phyloP scores from a whole-genome alignment of 2,888 invertebrate genomes.

The Spisula solida region DNA sequence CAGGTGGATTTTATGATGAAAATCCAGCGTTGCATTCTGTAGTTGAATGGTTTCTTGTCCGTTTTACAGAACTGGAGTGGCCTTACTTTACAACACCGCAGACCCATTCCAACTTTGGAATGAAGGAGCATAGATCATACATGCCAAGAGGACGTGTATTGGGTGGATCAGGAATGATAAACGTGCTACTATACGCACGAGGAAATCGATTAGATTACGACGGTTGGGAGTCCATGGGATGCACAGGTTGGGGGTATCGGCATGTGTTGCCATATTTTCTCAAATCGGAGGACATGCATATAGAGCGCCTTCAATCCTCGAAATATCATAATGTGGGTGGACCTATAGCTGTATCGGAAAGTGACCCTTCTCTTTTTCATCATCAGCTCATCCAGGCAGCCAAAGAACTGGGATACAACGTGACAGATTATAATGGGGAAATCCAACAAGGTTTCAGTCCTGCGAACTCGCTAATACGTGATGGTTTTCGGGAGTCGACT shows the following conservation, averaged over 20 bases:
- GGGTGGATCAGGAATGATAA: conserved; percentile 95
- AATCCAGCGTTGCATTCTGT: conserved; percentile 87
- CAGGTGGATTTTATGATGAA: conserved; percentile 87
- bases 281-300: conserved; percentile 88
- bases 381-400: conserved; percentile 21
- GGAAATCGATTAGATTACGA: conserved; percentile 95
- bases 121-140: conserved; percentile 90
- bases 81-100: conserved; percentile 88
- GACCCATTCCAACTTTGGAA: conserved; percentile 70
- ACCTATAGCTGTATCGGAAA: conserved; percentile 15
- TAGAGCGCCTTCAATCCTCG: conserved; percentile 29
- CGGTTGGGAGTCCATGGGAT: conserved; percentile 94
- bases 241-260: conserved; percentile 95
- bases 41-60: conserved; percentile 85
- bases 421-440: conserved; percentile 51
- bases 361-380: neutral
- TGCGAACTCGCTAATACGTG: conserved; percentile 3
- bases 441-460: conserved; percentile 49
- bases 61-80: conserved; percentile 82
- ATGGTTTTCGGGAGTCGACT: conserved; percentile 31
- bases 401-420: conserved; percentile 39
- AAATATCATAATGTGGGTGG: conserved; percentile 54
- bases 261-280: conserved; percentile 90
- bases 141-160: conserved; percentile 97
- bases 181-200: conserved; percentile 96